These are phyloP conservation scores for Campodea augens DNA, from an alignment of 1,140 invertebrate species.

Conservation along the genomic window DNA sequence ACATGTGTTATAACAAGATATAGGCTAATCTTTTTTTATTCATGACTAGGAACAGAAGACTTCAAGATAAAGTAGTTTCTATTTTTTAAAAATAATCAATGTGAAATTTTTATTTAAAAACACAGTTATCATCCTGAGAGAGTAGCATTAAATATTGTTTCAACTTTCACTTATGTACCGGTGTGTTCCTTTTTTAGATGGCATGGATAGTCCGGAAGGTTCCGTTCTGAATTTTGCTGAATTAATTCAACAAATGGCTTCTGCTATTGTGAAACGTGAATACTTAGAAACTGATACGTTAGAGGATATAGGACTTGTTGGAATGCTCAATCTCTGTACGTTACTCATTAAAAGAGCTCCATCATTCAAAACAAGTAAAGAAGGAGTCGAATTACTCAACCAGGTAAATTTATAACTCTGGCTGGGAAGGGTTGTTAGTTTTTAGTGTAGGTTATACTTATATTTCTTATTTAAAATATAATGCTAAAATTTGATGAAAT, in stretches of 20 bases:
- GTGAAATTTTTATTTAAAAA: no score
- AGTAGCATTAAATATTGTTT: no score
- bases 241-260: constrained; percentile 50
- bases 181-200: constrained; percentile 22
- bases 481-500: no score
- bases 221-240: constrained; percentile 46
- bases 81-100: no score
- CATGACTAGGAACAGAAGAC: no score
- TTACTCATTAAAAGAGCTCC: constrained; percentile 75
- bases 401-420: no score
- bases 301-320: constrained; percentile 78
- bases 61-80: no score
- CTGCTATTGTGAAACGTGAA: constrained; percentile 52
- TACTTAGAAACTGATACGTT: constrained; percentile 59
- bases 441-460: constrained; percentile 33
- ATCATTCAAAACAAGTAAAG: constrained; percentile 58
- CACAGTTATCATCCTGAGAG: no score
- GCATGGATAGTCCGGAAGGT: constrained; percentile 30
- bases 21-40: no score
- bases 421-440: no score
- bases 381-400: constrained; percentile 38
- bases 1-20: no score
- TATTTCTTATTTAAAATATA: constrained; percentile 2
- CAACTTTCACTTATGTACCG: no score
- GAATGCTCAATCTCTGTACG: constrained; percentile 64